Conservation (phyloP, 2,888 invertebrate genomes). For the Dryobotodes eremita region DNA sequence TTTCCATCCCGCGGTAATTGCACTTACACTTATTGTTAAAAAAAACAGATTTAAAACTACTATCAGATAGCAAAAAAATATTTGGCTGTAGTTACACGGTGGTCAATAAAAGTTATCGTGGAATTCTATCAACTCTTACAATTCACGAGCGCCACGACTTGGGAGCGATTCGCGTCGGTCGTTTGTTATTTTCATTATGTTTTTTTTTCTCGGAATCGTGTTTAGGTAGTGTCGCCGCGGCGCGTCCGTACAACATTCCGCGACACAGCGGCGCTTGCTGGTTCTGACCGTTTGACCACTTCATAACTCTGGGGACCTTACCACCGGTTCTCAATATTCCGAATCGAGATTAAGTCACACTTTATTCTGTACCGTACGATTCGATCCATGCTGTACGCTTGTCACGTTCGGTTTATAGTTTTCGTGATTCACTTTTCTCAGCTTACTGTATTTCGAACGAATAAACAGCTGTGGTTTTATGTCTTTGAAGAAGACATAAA, state of each 20-base stretch:
- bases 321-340: conserved; percentile 54
- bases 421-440: conserved; percentile 55
- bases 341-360: conserved; percentile 57
- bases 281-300: conserved; percentile 81
- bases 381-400: not conserved
- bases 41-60: too few species aligned
- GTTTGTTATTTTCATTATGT: conserved; percentile 77
- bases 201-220: conserved; percentile 81
- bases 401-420: conserved; percentile 43
- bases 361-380: conserved; percentile 18
- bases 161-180: conserved; percentile 70
- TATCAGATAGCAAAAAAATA: too few species aligned
- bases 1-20: conserved; percentile 2
- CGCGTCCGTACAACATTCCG: conserved; percentile 86
- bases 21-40: conserved; percentile 32
- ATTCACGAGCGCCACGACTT: conserved; percentile 62
- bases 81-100: not conserved
- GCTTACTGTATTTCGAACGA: conserved; percentile 46
- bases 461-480: conserved; percentile 65
- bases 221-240: conserved; percentile 80
- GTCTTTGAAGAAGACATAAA: conserved; percentile 51
- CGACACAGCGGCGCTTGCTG: conserved; percentile 84
- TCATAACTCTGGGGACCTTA: conserved; percentile 76
- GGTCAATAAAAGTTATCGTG: conserved; percentile 44
- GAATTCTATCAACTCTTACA: conserved; percentile 60